Evolutionary conservation across 1,140 invertebrate genomes (phyloP), one percentile per base, ranked within the genome.

Genomic region (Drosophila melanogaster): DNA sequence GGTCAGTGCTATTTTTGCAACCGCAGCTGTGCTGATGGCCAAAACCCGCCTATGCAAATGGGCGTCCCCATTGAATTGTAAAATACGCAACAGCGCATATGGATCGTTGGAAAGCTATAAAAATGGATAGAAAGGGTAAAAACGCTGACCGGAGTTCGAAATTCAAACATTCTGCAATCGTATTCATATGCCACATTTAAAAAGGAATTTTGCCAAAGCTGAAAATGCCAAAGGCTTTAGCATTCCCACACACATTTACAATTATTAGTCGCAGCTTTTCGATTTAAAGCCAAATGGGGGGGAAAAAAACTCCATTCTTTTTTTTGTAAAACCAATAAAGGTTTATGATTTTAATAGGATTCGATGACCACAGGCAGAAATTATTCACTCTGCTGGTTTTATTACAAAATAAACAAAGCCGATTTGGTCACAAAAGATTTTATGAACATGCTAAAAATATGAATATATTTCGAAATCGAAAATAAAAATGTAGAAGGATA

Each of bases 21-120:
- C 59, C 64, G n/a, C 44, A n/a, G 26, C 24, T 51, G 64, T 67
- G 11, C 44, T 33, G 67, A 61, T 77, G 77, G 58, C 83, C 62
- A 71, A 60, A 74, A 69, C 58, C 56, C 64, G 72, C 73, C 73
- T 77, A 85, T 86, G 77, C 81, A 81, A 85, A 86, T 86, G 81
- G 44, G n/a, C 24, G 49, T 11, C 59, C 26, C 78, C 78, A 87
- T 85, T 85, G 78, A 87, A 85, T 87, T 81, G 83, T 87, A 75
- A 85, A 86, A 81, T 87, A 87, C 74, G 73, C 62, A 77, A 50
- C 72, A 73, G 65, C 73, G 57, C 81, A 85, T 77, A 73, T 81
- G 78, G 64, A 70, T 58, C 51, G 41, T 24, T 49, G 60, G 14
- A 19, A 54, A 43, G 44, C 43, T 38, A 53, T 12, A 54, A 24